A percentile compares a stretch with the other conserved stretches of the same genome.
Evolutionary conservation across 2,888 invertebrate genomes (phyloP).

Genomic region (Hylaea fasciaria): DNA sequence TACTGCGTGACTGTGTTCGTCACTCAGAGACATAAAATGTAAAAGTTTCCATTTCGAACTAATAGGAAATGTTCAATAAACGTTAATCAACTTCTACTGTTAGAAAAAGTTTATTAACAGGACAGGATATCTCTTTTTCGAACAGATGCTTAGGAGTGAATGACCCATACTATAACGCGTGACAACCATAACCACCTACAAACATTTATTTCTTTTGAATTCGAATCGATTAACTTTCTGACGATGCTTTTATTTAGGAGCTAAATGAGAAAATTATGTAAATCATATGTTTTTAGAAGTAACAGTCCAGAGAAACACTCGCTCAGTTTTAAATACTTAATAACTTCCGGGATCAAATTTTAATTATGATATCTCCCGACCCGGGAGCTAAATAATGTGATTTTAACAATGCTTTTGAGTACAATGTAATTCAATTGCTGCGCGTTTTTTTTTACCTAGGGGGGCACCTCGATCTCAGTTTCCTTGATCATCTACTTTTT

Average conservation of each 20-base stretch:
- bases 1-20: no score
- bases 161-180: constrained; percentile 42
- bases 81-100: not conserved
- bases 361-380: no score
- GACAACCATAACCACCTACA: constrained; percentile 52
- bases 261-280: constrained; percentile 30
- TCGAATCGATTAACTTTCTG: constrained; percentile 51
- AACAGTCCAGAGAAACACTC: constrained; percentile 7
- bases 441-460: no score
- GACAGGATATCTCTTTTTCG: not conserved
- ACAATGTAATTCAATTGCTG: no score
- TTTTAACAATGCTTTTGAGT: no score
- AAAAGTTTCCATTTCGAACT: no score
- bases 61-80: not conserved
- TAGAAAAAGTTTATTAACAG: constrained; percentile 21
- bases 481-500: no score
- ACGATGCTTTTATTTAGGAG: constrained; percentile 58
- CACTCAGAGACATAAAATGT: no score
- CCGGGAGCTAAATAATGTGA: no score
- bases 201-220: constrained; percentile 15
- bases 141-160: constrained; percentile 39
- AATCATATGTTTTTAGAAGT: constrained; percentile 22
- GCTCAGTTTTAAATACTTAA: no score
- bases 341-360: no score
- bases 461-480: no score